Evolutionary conservation across 2,888 invertebrate genomes (phyloP).

Genomic region (Nezara viridula): DNA sequence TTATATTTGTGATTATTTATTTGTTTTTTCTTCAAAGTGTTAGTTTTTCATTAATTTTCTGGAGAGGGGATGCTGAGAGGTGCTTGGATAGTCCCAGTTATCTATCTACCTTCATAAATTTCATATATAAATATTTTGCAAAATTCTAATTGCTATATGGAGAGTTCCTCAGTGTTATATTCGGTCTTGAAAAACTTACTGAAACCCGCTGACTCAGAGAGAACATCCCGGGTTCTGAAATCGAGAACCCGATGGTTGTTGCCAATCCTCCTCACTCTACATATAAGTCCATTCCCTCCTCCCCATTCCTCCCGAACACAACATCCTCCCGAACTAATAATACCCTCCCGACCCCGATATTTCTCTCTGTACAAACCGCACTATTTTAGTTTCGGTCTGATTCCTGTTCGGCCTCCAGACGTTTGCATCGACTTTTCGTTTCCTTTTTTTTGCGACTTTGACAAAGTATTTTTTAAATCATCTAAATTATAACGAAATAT

Average conservation of each 20-base stretch:
- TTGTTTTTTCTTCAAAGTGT: too few relatives aligned
- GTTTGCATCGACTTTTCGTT: background rate
- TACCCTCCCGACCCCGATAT: background rate
- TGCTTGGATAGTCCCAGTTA: too few relatives aligned
- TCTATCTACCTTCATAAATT: too few relatives aligned
- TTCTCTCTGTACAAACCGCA: background rate
- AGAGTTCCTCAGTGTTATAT: too few relatives aligned
- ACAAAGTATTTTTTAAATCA: background rate
- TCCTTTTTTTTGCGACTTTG: background rate
- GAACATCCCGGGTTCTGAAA: background rate
- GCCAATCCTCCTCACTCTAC: background rate
- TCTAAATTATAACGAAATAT: too few relatives aligned
- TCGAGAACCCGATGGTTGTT: background rate
- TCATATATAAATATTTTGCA: too few relatives aligned
- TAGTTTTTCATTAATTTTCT: too few relatives aligned
- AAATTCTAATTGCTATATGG: too few relatives aligned
- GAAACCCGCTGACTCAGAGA: background rate
- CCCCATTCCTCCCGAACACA: background rate
- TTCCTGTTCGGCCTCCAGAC: background rate
- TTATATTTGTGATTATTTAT: too few relatives aligned
- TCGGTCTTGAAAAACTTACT: background rate
- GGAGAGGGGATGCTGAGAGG: too few relatives aligned
- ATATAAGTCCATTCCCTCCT: background rate
- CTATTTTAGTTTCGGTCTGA: background rate
- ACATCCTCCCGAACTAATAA: constrained; percentile 12